A percentile compares a stretch with the other conserved stretches of the same genome.
Conservation (phyloP, 2,888 invertebrate species). For the Acrobasis consociella region DNA sequence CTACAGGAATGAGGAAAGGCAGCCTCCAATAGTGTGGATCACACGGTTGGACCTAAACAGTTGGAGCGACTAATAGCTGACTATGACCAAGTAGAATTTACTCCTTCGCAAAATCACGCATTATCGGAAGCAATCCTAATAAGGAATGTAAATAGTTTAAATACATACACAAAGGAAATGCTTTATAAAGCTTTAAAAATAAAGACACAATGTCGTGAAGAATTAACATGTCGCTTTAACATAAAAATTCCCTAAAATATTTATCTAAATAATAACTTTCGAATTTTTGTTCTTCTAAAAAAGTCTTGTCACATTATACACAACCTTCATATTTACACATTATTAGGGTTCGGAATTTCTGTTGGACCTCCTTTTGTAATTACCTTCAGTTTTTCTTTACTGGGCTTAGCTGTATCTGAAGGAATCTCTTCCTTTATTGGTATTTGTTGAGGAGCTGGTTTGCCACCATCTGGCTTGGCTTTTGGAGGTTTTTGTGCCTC, state of each 20-base stretch:
- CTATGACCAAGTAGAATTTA: too few species aligned
- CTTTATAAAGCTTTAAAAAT: conserved; percentile 27
- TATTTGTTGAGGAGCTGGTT: conserved; percentile 51
- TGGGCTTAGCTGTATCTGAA: conserved; percentile 78
- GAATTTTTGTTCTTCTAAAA: conserved; percentile 33
- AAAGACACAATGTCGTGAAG: conserved; percentile 1
- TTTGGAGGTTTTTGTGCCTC: conserved; percentile 32
- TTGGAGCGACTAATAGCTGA: too few species aligned
- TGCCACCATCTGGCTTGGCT: conserved; percentile 34
- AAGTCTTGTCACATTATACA: conserved; percentile 39
- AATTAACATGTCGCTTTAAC: conserved; percentile 20
- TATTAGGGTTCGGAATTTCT: conserved; percentile 70
- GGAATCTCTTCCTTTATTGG: conserved; percentile 82
- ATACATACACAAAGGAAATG: conserved; percentile 17
- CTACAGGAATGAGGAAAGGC: conserved; percentile 9
- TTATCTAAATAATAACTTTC: conserved; percentile 26
- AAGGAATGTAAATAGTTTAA: conserved; percentile 3
- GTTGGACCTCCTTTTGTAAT: conserved; percentile 82
- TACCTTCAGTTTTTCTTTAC: conserved; percentile 81
- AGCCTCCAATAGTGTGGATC: background rate
- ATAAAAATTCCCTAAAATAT: conserved; percentile 31
- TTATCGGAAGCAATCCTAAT: background rate
- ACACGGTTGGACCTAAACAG: too few species aligned
- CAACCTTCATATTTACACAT: conserved; percentile 36
- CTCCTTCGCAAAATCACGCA: background rate